These are phyloP conservation scores for Triops longicaudatus DNA, from an alignment of 1,140 invertebrate species.

Conservation along the genomic window DNA sequence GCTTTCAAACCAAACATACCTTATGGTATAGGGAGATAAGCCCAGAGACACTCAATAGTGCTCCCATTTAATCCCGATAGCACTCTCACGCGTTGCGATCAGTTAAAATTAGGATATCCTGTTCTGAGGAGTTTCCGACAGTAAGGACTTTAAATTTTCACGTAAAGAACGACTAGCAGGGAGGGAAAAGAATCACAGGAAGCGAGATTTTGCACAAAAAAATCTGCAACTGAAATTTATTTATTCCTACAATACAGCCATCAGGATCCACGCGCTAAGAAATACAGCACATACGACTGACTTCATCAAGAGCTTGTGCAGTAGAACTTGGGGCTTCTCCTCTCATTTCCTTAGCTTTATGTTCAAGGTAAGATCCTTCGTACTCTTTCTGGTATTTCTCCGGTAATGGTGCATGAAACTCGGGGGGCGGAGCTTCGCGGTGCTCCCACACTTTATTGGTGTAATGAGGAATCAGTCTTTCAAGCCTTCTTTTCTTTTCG, in stretches of 20 bases:
- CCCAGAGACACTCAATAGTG: no score
- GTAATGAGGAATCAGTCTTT: conserved; percentile 55
- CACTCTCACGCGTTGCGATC: no score
- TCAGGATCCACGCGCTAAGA: background rate
- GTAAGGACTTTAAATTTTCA: no score
- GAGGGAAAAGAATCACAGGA: no score
- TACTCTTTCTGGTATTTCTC: conserved; percentile 58
- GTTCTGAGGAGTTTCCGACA: no score
- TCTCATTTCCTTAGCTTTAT: conserved; percentile 53
- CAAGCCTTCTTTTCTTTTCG: conserved; percentile 53
- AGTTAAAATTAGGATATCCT: no score
- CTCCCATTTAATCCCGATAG: no score
- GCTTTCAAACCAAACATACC: no score
- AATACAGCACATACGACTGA: background rate
- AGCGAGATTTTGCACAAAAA: background rate
- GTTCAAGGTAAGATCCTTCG: conserved; percentile 53
- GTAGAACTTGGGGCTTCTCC: conserved; percentile 34
- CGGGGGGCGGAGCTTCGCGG: conserved; percentile 58
- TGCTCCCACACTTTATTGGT: conserved; percentile 68
- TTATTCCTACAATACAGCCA: background rate
- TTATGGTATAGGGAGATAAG: no score
- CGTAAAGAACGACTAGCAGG: no score
- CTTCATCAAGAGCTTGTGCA: background rate
- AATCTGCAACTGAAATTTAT: background rate
- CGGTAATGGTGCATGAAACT: conserved; percentile 70